These are phyloP conservation scores for Gymnoscopelus microlampas DNA, from an alignment of 2,797 vertebrate genomes.

Conservation along the genomic window DNA sequence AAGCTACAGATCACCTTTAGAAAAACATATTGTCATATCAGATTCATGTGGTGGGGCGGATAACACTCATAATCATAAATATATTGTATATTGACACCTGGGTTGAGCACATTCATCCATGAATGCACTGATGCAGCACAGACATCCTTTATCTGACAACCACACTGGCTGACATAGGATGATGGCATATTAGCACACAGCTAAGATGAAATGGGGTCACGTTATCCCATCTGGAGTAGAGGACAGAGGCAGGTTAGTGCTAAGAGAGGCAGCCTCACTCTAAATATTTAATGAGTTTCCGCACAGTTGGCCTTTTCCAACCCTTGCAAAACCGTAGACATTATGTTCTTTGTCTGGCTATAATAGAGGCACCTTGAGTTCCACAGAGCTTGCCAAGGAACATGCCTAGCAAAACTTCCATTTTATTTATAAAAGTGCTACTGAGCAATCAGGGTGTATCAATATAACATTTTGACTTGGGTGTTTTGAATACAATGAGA, in stretches of 20 bases:
- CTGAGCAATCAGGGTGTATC: too few species aligned
- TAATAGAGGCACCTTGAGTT: conserved; percentile 34
- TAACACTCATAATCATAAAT: conserved; percentile 44
- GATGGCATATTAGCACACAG: conserved; percentile 51
- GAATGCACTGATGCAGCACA: conserved; percentile 40
- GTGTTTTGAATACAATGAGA: too few species aligned
- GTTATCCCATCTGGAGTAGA: conserved; percentile 78
- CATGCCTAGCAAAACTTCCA: conserved; percentile 2
- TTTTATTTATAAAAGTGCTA: too few species aligned
- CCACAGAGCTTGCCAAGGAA: conserved; percentile 35
- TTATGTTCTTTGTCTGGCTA: conserved; percentile 55
- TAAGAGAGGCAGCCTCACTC: conserved; percentile 74
- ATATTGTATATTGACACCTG: conserved; percentile 64
- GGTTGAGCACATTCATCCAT: conserved; percentile 64
- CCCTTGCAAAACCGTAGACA: conserved; percentile 74
- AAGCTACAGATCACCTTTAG: too few species aligned
- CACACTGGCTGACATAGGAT: conserved; percentile 49
- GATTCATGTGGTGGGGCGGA: too few species aligned
- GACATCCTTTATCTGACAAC: conserved; percentile 50
- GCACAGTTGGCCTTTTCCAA: conserved; percentile 79
- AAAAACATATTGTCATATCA: too few species aligned
- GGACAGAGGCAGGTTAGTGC: conserved; percentile 76
- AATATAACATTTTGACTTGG: too few species aligned
- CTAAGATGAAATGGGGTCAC: conserved; percentile 73
- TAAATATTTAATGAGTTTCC: conserved; percentile 86